Evolutionary conservation across 1,140 invertebrate species (phyloP), one percentile per base, ranked within the genome.

Genomic region (Pseudomyrmex gracilis): DNA sequence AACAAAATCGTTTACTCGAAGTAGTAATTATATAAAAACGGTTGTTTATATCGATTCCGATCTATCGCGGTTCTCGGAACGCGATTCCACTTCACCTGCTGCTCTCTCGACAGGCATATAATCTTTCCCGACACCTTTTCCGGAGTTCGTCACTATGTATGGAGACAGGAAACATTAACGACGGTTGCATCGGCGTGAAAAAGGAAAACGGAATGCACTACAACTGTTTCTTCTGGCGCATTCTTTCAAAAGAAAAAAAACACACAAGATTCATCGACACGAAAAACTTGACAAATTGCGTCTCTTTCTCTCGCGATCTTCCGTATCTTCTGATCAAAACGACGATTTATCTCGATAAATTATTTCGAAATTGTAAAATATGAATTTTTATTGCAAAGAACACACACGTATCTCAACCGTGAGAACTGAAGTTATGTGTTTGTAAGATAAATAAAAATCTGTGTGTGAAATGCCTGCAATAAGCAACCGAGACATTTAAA

Each of bases 131-230:
- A 47, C 57, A 74, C 43, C 74, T 67, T 51, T 67, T 49, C 49
- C 47, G 73, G n/a, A 24, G 10, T 13, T 53, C 47, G 24, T 66
- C 7, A 4, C 63, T 22, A 67, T 67, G 17, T 67, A 77, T 55
- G 74, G 61, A 77, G 47, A 66, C 61, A 43, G 73, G 61, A 77
- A 77, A 77, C 63, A 55, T 45, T 47, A 17, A 17, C 24, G 73
- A 76, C 45, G 22, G 24, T 12, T 55, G 34, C 24, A 67, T 17
- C 47, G 34, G 10, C 17, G 34, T 17, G 63, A 67, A 77, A 77
- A 45, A 67, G 63, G 49, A 13, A 34, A 77, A 17, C 34, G 61
- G 47, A 77, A 77, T 67, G 63, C 17, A 43, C 49, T 53, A 9
- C 15, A 17, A 9, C 49, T 66, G 22, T 13, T 55, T 34, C 34